Evolutionary conservation across 2,888 invertebrate genomes (phyloP).

Genomic region (Agapostemon virescens): DNA sequence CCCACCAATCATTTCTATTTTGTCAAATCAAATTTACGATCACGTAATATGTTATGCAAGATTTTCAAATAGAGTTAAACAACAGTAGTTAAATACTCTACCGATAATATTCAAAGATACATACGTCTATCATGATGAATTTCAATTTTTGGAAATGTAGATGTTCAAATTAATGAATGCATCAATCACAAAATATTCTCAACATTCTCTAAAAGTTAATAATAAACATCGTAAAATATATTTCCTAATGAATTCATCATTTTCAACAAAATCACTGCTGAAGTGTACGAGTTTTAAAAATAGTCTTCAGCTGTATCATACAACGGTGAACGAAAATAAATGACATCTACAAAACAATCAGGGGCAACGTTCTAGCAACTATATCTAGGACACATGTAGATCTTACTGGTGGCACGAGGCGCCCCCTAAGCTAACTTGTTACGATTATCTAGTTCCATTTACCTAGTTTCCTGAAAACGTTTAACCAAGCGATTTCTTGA

Average conservation of each 20-base stretch:
- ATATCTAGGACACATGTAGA: constrained; percentile 37
- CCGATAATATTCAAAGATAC: background rate
- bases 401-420: constrained; percentile 9
- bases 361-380: constrained; percentile 2
- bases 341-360: constrained; percentile 25
- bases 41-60: background rate
- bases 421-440: constrained; percentile 31
- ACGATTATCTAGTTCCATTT: constrained; percentile 71
- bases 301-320: background rate
- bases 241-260: background rate
- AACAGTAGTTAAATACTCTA: background rate
- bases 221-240: background rate
- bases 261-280: background rate
- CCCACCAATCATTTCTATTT: background rate
- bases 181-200: background rate
- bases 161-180: background rate
- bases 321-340: constrained; percentile 22
- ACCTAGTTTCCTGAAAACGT: constrained; percentile 68
- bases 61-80: background rate
- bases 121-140: background rate
- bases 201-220: background rate
- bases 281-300: background rate
- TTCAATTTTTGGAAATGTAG: background rate
- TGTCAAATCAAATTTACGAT: background rate
- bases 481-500: background rate